Base-by-base conservation (phyloP, 2,797 vertebrate genomes). In the Hemitrygon akajei region DNA sequence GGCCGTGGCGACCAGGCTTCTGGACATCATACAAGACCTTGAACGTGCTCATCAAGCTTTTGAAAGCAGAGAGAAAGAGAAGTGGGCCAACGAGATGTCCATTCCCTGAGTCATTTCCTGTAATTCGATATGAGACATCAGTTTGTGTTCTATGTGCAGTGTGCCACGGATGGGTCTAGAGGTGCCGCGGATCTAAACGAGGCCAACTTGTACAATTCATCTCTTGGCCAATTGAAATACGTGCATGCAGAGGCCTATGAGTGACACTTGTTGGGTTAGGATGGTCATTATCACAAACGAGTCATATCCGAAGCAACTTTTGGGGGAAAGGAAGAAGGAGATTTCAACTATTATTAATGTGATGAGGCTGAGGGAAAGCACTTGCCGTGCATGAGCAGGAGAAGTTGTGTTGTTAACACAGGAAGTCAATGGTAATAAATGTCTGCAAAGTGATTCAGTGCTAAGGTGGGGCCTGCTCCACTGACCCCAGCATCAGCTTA, bases 11-110 rank as follows among this genome's bases (percentile, higher is more conserved):
- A 94, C 95, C 60, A 96, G 95, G 34, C 96, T 98, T 94, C 94
- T 98, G 95, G 96, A 95, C 5, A 97, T 98, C 73, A 96, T 98
- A 0, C 96, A 95, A 81, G 97, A 98, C 93, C 95, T 98, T 96
- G 98, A 98, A 94, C 94, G 94, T 82, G 97, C 97, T 94, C 98
- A 98, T 1, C 94, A 95, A 73, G 94, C 97, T 93, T 98, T 98
- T 95, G 96, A 96, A 95, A 94, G 37, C 92, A 95, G 93, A 94
- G 97, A 98, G 93, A 95, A 94, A 93, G 96, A 97, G 89, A 96
- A 96, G 40, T 94, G 75, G 71, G 91, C 95, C 77, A 93, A 94
- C 27, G 95, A 96, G 10, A 95, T 96, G 37, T 95, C 96, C 3
- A 95, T 95, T 94, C 95, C 95, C 84, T 97, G 96, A 96, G 95